These are phyloP conservation scores for Galbula dea DNA, from an alignment of 2,113 vertebrate genomes.

Conservation along the genomic window DNA sequence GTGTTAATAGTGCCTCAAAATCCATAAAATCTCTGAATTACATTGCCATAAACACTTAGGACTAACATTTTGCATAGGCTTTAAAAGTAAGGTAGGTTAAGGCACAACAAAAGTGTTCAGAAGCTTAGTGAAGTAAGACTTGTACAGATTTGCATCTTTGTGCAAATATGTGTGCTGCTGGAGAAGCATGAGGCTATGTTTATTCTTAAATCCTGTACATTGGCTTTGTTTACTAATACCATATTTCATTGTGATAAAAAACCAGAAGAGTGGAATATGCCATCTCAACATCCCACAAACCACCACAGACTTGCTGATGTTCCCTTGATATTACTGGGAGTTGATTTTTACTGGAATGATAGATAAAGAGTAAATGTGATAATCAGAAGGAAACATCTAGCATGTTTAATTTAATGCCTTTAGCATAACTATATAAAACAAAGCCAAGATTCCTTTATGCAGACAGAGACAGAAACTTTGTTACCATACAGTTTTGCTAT, in stretches of 20 bases:
- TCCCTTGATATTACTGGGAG: slow-evolving; percentile 1
- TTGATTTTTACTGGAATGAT: slow-evolving; percentile 44
- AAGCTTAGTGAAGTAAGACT: background rate
- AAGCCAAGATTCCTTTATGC: slow-evolving; percentile 15
- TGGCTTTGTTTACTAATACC: background rate
- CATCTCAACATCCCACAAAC: background rate
- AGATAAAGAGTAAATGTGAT: slow-evolving; percentile 21
- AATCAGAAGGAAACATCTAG: slow-evolving; percentile 26
- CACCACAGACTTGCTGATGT: background rate
- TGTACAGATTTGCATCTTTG: background rate
- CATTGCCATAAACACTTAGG: background rate
- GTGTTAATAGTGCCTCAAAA: background rate
- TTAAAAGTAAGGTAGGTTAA: background rate
- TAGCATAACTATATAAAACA: background rate
- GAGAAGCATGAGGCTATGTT: background rate
- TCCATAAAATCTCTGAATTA: background rate
- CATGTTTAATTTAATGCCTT: slow-evolving; percentile 2
- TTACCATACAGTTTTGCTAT: background rate
- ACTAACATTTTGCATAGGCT: background rate
- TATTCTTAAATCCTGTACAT: background rate
- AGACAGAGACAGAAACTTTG: background rate
- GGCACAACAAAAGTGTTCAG: background rate
- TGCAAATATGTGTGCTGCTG: background rate
- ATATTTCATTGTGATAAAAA: background rate
- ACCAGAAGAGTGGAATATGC: background rate